phyloP scores from a whole-genome alignment of 1,140 invertebrate species.

The Harlomillsia oculata region DNA sequence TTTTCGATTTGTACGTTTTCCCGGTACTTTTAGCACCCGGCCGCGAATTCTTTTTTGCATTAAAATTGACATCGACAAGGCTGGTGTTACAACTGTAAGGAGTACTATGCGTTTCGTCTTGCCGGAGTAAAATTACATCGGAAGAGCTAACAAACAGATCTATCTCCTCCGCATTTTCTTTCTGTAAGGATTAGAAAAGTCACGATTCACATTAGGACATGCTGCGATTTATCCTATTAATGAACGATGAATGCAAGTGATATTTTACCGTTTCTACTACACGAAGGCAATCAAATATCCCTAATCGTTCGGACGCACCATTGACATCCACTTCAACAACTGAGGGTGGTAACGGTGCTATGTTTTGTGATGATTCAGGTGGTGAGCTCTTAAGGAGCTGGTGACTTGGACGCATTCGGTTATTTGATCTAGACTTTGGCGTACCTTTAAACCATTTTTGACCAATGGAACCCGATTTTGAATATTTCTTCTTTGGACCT shows the following conservation, averaged over 20 bases:
- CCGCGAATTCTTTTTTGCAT: background rate
- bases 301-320: constrained; percentile 9
- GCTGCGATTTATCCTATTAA: no score
- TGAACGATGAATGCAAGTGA: background rate
- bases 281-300: constrained; percentile 4
- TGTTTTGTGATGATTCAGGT: constrained; percentile 5
- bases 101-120: no score
- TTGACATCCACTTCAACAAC: constrained; percentile 28
- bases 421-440: constrained; percentile 16
- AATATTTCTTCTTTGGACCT: constrained; percentile 12
- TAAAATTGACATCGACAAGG: no score
- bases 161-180: no score
- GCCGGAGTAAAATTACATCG: no score
- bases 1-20: no score
- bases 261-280: constrained; percentile 8
- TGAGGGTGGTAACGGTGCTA: constrained; percentile 1
- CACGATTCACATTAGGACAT: no score
- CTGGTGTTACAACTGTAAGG: no score
- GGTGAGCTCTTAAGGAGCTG: constrained; percentile 25
- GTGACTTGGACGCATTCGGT: constrained; percentile 5
- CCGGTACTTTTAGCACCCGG: background rate
- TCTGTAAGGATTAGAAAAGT: no score
- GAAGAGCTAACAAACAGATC: no score
- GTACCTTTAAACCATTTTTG: constrained; percentile 30
- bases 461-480: constrained; percentile 3